Base-by-base conservation (phyloP, 2,888 invertebrate genomes). In the Bembecia ichneumoniformis region DNA sequence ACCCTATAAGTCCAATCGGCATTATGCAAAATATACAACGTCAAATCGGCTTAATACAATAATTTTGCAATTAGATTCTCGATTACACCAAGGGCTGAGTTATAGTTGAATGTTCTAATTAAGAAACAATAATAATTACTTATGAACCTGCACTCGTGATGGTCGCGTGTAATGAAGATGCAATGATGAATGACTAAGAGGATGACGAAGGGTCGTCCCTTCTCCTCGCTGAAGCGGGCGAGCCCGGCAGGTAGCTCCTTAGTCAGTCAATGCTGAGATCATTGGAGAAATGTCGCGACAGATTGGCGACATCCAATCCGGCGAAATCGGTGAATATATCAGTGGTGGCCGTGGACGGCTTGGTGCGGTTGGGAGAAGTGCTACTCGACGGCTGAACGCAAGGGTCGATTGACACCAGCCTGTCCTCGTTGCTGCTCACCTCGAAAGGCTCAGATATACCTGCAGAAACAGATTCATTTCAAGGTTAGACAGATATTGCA, bases 241-340 rank as follows among this genome's bases (percentile, higher is more conserved):
- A 83, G 36, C 81, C 77, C 47, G 82, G 87, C 69, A 80, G 61
- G 68, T 82, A 84, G 47, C 65, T 66, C 71, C 70, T 87, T 78
- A 88, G 86, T 88, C 88, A 88, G 82, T 88, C 88, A 50, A 88
- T 83, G 55, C 77, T 84, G 16, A 88, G 68, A 52, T 88, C 88
- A 64, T 87, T 82, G 1, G 86, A 77, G 71, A 86, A 86, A 50
- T 87, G 87, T 16, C 87, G 75, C 47, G 86, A 87, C 13, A 87
- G 75, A 56, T 78, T 84, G 1, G 83, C 77, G 1, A 88, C 86
- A 49, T 87, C 87, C 0, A 88, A 64, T 0, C 83, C 86, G 0
- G 84, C 77, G 69, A 88, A 84, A 57, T 87, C 87, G 0, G 79
- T 83, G 71, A 88, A 83, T 4, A 87, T 75, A 54, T 87, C 87